Percentiles rank a stretch among this genome's conserved stretches.
Conservation (phyloP, 1,140 invertebrate species). For the Drosophila bocqueti region DNA sequence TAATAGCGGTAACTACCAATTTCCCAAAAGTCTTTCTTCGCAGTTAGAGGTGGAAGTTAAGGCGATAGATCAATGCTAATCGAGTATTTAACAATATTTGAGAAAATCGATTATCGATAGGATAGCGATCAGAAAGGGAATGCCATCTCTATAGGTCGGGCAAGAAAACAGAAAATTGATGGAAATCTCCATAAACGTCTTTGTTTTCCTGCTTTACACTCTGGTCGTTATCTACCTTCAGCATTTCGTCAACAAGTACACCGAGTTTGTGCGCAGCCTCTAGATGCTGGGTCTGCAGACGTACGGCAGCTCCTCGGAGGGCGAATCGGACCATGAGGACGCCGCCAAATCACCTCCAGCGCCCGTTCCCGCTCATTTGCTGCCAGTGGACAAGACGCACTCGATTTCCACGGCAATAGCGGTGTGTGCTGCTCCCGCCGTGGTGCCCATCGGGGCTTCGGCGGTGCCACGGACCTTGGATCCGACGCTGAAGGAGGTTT, state of each 20-base stretch:
- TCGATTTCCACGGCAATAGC: conserved; percentile 87
- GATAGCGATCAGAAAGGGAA: not conserved
- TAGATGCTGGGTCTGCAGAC: conserved; percentile 76
- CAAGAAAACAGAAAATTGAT: conserved; percentile 51
- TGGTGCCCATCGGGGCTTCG: conserved; percentile 89
- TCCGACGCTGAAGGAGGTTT: conserved; percentile 91
- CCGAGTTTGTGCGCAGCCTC: conserved; percentile 57
- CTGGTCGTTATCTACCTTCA: conserved; percentile 68
- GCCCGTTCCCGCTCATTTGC: conserved; percentile 86
- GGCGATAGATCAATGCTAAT: not conserved
- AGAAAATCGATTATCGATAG: not conserved
- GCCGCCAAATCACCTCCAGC: conserved; percentile 10
- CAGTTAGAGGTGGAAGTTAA: not conserved
- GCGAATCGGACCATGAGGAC: conserved; percentile 68
- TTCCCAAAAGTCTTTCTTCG: not conserved
- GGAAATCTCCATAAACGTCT: conserved; percentile 77
- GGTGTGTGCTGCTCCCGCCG: conserved; percentile 92
- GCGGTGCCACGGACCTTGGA: conserved; percentile 88
- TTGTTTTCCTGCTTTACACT: conserved; percentile 72
- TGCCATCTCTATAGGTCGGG: conserved; percentile 20
- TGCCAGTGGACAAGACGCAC: conserved; percentile 78
- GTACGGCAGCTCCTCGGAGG: conserved; percentile 75
- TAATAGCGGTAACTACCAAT: not conserved
- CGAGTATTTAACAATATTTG: not conserved
- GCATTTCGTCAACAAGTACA: conserved; percentile 73